These are phyloP conservation scores for Acleris literana DNA, from an alignment of 2,888 invertebrate species.

Conservation along the genomic window DNA sequence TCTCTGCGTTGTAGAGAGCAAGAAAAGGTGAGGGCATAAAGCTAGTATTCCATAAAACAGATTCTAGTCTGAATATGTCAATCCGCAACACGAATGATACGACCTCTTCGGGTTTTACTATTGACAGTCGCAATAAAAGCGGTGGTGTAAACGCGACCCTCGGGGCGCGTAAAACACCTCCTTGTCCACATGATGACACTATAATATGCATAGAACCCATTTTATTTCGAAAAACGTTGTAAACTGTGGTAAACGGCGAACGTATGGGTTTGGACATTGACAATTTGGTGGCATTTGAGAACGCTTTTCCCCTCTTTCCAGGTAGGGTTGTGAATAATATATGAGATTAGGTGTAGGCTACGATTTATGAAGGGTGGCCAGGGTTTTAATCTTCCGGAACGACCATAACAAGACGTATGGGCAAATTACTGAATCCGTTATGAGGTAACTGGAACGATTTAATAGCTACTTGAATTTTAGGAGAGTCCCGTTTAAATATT, in stretches of 20 bases:
- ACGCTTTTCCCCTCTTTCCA: conserved; percentile 70
- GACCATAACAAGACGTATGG: conserved; percentile 81
- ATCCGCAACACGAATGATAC: conserved; percentile 47
- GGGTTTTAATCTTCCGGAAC: conserved; percentile 79
- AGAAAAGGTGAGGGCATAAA: conserved; percentile 27
- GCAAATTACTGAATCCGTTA: conserved; percentile 80
- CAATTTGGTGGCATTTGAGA: conserved; percentile 65
- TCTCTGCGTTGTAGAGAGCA: conserved; percentile 9
- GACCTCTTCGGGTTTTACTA: conserved; percentile 69
- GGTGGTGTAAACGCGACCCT: conserved; percentile 67
- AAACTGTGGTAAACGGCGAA: conserved; percentile 49
- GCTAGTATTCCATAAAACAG: conserved; percentile 34
- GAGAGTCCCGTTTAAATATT: conserved; percentile 64
- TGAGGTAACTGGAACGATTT: conserved; percentile 70
- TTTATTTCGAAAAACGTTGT: conserved; percentile 73
- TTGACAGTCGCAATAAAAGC: conserved; percentile 74
- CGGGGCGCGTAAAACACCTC: conserved; percentile 70
- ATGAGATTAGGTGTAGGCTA: conserved; percentile 67
- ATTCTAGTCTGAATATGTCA: conserved; percentile 46
- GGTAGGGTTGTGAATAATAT: conserved; percentile 69
- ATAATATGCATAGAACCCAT: conserved; percentile 79
- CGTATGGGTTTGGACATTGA: conserved; percentile 54
- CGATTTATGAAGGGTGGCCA: conserved; percentile 79
- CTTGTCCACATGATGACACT: conserved; percentile 76
- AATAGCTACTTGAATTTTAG: conserved; percentile 72